Base-by-base conservation (phyloP, 2,888 invertebrate species). In the Orthosia cruda region DNA sequence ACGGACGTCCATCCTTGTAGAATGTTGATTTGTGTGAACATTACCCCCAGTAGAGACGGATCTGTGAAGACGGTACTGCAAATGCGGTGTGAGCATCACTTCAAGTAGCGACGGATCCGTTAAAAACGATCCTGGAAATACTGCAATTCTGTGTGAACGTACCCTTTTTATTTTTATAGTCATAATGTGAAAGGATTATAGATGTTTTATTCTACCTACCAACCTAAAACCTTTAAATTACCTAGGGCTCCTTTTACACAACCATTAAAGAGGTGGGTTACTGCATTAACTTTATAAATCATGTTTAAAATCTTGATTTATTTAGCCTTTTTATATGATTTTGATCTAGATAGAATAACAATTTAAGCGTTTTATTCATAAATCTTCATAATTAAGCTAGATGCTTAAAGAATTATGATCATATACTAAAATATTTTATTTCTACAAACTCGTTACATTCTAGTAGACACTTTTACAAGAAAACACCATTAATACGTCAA, bases 401-500 rank as follows among this genome's bases (percentile, higher is more conserved):
- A 5, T 26, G 15, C 9, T 49, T 40, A 40, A 9, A 74, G 16
- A 13, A 11, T 5, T 40, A 16, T n/a, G 13, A 66, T 20, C 52
- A 15, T 13, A 40, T 0, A 23, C 26, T 61, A 20, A 47, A 12
- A 59, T 59, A 20, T 58, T 78, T 66, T 66, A 59, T 50, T 54
- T 45, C 50, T 32, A 64, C 23, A 49, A 69, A 58, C 23, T 61
- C 59, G 20, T 74, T 50, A 69, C 45, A 52, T 55, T 81, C 58
- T 62, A 52, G 75, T 62, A 52, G 75, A 59, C 54, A 61, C 40
- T 63, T 57, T 54, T 65, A 73, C 58, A 73, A 81, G 71, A 64
- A 78, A 81, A 58, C 47, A 57, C 23, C 70, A 71, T 84, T 74
- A 81, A 74, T 84, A 71, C 63, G 71, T 78, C 72, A 69, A 78